These are phyloP conservation scores for Siniperca undulata DNA, from an alignment of 2,797 vertebrate genomes.

Conservation along the genomic window DNA sequence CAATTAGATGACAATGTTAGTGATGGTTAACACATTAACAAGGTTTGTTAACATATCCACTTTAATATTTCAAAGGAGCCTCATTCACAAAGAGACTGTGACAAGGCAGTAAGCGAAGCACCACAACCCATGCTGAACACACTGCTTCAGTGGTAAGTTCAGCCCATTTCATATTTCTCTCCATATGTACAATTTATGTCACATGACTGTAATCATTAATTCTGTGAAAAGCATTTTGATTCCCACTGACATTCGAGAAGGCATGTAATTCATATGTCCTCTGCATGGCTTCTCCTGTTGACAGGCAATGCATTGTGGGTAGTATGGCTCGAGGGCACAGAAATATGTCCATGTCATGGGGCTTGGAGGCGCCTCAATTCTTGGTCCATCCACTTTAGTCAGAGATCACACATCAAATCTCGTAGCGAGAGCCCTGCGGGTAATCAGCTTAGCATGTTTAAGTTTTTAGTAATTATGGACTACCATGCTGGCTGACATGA, in stretches of 20 bases:
- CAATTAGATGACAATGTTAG: slow-evolving; percentile 24
- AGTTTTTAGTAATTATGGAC: slow-evolving; percentile 86
- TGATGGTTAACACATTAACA: slow-evolving; percentile 16
- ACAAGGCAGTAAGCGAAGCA: slow-evolving; percentile 66
- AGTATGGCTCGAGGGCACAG: slow-evolving; percentile 78
- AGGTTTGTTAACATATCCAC: slow-evolving; percentile 34
- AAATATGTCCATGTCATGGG: slow-evolving; percentile 85
- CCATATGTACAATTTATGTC: slow-evolving; percentile 75
- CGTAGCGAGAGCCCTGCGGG: slow-evolving; percentile 60
- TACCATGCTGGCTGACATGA: slow-evolving; percentile 79
- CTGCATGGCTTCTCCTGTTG: slow-evolving; percentile 79
- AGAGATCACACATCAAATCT: slow-evolving; percentile 79
- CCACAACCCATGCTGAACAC: slow-evolving; percentile 77
- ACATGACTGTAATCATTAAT: slow-evolving; percentile 83
- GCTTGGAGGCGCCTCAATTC: slow-evolving; percentile 85
- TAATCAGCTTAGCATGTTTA: slow-evolving; percentile 83
- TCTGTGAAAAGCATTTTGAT: slow-evolving; percentile 78
- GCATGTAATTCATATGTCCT: slow-evolving; percentile 80
- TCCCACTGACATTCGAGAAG: slow-evolving; percentile 76
- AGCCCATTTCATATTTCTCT: slow-evolving; percentile 57
- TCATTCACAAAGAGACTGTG: slow-evolving; percentile 62
- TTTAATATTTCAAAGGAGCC: slow-evolving; percentile 69
- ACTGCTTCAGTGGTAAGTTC: slow-evolving; percentile 84
- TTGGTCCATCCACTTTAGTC: slow-evolving; percentile 82
- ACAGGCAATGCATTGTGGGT: slow-evolving; percentile 84